Conservation (phyloP, 2,113 vertebrate genomes). For the Collichthys lucidus region DNA sequence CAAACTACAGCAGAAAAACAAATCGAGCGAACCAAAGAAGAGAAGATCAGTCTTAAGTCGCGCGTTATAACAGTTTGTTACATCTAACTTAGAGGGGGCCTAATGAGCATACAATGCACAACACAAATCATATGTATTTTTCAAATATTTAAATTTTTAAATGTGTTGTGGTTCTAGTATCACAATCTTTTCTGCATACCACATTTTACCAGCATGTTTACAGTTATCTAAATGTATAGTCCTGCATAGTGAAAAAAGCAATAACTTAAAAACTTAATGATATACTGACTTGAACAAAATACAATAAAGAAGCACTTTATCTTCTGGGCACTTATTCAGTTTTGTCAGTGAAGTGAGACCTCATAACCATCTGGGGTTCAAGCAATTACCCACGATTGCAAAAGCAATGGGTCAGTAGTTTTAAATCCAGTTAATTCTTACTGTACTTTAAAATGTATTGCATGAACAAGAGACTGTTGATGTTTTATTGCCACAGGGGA, state of each 20-base stretch:
- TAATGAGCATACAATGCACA: no score
- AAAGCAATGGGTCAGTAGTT: not conserved
- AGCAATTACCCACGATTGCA: no score
- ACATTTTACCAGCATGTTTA: not conserved
- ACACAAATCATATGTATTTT: no score
- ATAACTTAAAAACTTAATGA: not conserved
- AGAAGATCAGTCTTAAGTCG: not conserved
- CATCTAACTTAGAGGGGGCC: not conserved
- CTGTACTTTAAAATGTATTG: not conserved
- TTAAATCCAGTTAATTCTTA: not conserved
- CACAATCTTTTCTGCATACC: not conserved
- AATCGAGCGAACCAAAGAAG: not conserved
- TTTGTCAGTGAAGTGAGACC: no score
- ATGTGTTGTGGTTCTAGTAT: not conserved
- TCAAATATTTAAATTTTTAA: no score
- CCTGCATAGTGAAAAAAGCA: not conserved
- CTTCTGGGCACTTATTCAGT: not conserved
- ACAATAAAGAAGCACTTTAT: not conserved
- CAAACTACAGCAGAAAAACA: conserved; percentile 87
- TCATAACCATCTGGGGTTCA: no score
- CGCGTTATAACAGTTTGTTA: not conserved
- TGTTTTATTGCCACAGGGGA: not conserved
- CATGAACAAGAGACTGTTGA: not conserved
- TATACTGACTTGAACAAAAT: not conserved
- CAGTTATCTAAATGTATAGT: not conserved